Evolutionary conservation across 2,113 vertebrate genomes (phyloP).

Genomic region (Psephotus haematonotus): DNA sequence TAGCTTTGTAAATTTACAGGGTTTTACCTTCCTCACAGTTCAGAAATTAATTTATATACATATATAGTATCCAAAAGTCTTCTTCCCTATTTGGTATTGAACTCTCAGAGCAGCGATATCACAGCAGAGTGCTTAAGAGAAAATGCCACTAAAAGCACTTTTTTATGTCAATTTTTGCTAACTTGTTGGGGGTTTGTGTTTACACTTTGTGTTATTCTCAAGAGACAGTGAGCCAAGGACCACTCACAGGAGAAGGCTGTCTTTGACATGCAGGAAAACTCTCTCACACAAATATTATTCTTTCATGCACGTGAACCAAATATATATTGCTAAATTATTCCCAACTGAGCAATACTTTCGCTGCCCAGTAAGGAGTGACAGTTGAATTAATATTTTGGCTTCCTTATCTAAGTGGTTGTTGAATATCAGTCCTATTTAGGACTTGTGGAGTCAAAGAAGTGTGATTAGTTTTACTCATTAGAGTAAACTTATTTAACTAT

Average conservation of each 20-base stretch:
- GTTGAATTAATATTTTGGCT: not conserved
- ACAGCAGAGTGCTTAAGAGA: not conserved
- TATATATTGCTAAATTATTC: not conserved
- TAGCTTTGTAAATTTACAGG: not conserved
- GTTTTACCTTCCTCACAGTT: not conserved
- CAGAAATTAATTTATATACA: not conserved
- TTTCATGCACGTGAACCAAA: not conserved
- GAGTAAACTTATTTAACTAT: not conserved
- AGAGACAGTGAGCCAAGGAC: not conserved
- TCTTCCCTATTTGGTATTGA: not conserved
- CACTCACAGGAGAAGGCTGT: not conserved
- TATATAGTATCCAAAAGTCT: not conserved
- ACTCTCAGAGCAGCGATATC: not conserved
- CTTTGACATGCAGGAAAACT: not conserved
- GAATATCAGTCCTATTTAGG: not conserved
- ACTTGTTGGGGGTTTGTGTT: not conserved
- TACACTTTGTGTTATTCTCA: not conserved
- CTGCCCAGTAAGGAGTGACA: not conserved
- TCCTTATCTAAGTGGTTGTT: not conserved
- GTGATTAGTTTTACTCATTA: not conserved
- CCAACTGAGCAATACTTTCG: not conserved
- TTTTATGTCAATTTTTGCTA: not conserved
- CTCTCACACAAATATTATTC: not conserved
- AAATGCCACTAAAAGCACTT: not conserved
- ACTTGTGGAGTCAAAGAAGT: not conserved